Percentiles rank a stretch among this genome's conserved stretches.
These are phyloP conservation scores for Xyrauchen texanus DNA, from an alignment of 2,113 vertebrate genomes.

Conservation along the genomic window DNA sequence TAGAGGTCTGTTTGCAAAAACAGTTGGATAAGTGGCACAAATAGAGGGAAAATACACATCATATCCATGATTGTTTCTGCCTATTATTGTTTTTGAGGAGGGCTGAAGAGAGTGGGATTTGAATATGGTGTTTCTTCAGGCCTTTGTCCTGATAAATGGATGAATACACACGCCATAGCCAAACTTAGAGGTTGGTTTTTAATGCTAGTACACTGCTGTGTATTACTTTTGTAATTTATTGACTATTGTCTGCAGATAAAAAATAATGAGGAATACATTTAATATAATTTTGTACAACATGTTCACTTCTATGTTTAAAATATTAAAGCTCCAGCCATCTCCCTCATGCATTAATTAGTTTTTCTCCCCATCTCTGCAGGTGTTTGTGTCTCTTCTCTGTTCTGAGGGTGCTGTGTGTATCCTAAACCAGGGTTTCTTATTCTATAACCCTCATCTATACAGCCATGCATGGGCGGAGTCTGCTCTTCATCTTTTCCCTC, in stretches of 20 bases:
- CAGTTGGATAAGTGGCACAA: background rate
- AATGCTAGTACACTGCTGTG: background rate
- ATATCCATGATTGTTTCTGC: background rate
- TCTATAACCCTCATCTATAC: background rate
- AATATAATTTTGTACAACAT: too few species aligned
- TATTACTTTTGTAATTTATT: too few species aligned
- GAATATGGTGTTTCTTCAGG: background rate
- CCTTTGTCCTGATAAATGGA: background rate
- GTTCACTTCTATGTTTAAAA: too few species aligned
- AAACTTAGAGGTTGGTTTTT: background rate
- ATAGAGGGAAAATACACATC: too few species aligned
- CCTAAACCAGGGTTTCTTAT: conserved; percentile 8
- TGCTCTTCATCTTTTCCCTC: conserved; percentile 58
- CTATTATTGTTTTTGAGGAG: background rate
- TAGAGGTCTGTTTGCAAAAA: background rate
- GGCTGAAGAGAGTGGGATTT: background rate
- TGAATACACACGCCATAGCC: background rate
- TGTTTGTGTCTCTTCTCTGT: background rate
- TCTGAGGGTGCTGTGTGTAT: conserved; percentile 16
- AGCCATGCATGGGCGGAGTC: conserved; percentile 36
- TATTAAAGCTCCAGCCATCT: background rate
- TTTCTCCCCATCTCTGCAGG: background rate
- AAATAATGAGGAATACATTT: too few species aligned
- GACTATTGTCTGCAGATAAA: too few species aligned
- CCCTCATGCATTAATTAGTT: background rate